Evolutionary conservation across 2,888 invertebrate species (phyloP), one percentile per base, ranked within the genome.

Genomic region (Zelleria hepariella): DNA sequence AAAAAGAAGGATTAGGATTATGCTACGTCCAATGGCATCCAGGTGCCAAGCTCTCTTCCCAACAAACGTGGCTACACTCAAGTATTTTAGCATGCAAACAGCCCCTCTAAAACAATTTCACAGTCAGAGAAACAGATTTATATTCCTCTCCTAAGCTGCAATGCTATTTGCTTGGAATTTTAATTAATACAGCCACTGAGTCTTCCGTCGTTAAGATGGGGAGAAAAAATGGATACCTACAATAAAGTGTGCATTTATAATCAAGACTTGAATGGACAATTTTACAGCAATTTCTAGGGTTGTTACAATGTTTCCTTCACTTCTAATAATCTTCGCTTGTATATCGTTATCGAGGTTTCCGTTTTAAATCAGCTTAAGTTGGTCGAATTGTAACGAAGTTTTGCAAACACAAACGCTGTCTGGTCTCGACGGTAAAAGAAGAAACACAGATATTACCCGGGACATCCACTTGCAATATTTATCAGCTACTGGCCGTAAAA

Each of bases 161-260:
- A n/a, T 57, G 57, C 48, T 24, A 57, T 47, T 57, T 57, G 25
- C 48, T 48, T 18, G 57, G 47, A 24, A 48, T 57, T 47, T 57
- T 24, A 57, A 57, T 56, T 56, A 56, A 56, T 56, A 18, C 56
- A 54, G 10, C 56, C 25, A 54, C 10, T 18, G 56, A 56, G 18
- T 42, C 15, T 18, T 21, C 20, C 42, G n/a, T 32, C 32, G 32
- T 56, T 18, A 21, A 20, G 20, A 56, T 2, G 42, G 10, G 25
- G 54, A 68, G 68, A 75, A 68, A 67, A 69, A 25, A 23, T 21
- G 8, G 23, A 20, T 7, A 23, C 20, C 20, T 51, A 51, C 5
- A n/a, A 23, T 20, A 5, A 49, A 49, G 8, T 49, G 18, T 42
- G 32, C 32, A 42, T 42, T 10, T 5, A 15, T 42, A 15, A 42